phyloP scores from a whole-genome alignment of 2,797 vertebrate genomes.

The Aythya fuligula region DNA sequence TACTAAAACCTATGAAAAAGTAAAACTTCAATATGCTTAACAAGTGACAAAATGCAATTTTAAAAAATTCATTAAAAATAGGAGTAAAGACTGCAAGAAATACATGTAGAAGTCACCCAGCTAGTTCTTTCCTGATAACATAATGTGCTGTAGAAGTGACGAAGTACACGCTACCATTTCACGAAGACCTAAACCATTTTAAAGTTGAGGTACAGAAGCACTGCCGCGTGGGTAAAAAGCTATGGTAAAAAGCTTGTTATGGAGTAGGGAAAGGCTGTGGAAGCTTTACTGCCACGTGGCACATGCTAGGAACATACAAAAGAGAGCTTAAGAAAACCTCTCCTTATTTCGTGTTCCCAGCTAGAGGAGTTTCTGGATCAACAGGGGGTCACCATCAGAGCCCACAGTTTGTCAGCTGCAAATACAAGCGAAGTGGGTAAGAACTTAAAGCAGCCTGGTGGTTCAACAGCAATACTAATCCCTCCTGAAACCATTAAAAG shows the following conservation, averaged over 20 bases:
- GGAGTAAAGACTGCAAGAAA: not conserved
- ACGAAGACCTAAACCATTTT: not conserved
- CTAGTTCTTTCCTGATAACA: not conserved
- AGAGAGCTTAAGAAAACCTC: not conserved
- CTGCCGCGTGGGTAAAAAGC: not conserved
- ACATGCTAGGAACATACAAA: not conserved
- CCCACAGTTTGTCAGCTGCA: not conserved
- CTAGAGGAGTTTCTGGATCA: not conserved
- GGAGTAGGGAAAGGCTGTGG: not conserved
- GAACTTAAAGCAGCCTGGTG: conserved; percentile 8
- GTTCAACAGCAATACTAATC: not conserved
- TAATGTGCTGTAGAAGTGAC: not conserved
- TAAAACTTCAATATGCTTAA: not conserved
- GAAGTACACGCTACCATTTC: not conserved
- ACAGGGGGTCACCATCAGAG: not conserved
- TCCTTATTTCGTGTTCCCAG: not conserved
- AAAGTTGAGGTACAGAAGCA: not conserved
- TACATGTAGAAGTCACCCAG: not conserved
- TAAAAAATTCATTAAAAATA: not conserved
- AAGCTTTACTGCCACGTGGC: not conserved
- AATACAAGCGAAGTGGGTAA: not conserved
- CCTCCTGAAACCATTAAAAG: conserved; percentile 53
- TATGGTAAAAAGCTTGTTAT: not conserved
- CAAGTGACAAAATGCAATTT: not conserved
- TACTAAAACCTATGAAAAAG: not conserved